Conservation (phyloP, 2,888 invertebrate species). For the Timandra comae region DNA sequence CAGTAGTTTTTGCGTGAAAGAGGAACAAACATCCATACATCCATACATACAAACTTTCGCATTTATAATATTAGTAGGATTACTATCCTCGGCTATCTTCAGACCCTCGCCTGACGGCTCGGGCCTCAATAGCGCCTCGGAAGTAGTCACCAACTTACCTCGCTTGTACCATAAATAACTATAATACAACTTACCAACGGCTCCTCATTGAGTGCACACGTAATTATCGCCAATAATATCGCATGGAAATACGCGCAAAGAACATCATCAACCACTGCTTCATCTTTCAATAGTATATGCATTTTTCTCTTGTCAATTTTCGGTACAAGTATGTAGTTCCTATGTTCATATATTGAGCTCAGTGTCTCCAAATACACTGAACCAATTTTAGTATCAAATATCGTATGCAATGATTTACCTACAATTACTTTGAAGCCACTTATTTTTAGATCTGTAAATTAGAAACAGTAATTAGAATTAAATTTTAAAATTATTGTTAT, state of each 20-base stretch:
- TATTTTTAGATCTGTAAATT: slow-evolving; percentile 71
- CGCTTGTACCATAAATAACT: too few species aligned
- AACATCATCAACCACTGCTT: slow-evolving; percentile 71
- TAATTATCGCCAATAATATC: slow-evolving; percentile 62
- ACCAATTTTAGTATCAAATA: slow-evolving; percentile 28
- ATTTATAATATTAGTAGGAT: too few species aligned
- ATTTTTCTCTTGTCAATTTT: slow-evolving; percentile 62
- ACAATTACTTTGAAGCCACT: slow-evolving; percentile 79
- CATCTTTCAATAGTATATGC: slow-evolving; percentile 73
- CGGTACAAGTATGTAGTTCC: slow-evolving; percentile 75
- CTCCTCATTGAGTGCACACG: slow-evolving; percentile 45
- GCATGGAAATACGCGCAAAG: slow-evolving; percentile 83
- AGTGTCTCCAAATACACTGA: slow-evolving; percentile 48
- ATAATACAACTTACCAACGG: slow-evolving; percentile 43
- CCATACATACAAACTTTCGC: too few species aligned
- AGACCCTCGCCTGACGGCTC: too few species aligned
- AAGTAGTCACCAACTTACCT: too few species aligned
- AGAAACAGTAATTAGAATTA: too few species aligned
- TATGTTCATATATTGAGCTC: slow-evolving; percentile 57
- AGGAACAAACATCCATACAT: too few species aligned
- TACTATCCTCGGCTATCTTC: too few species aligned
- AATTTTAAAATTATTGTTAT: too few species aligned
- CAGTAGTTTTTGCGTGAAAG: too few species aligned
- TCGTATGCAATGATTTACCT: slow-evolving; percentile 71
- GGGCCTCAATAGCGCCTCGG: too few species aligned